These are phyloP conservation scores for Drosophila siamana DNA, from an alignment of 2,888 invertebrate genomes.

Conservation along the genomic window DNA sequence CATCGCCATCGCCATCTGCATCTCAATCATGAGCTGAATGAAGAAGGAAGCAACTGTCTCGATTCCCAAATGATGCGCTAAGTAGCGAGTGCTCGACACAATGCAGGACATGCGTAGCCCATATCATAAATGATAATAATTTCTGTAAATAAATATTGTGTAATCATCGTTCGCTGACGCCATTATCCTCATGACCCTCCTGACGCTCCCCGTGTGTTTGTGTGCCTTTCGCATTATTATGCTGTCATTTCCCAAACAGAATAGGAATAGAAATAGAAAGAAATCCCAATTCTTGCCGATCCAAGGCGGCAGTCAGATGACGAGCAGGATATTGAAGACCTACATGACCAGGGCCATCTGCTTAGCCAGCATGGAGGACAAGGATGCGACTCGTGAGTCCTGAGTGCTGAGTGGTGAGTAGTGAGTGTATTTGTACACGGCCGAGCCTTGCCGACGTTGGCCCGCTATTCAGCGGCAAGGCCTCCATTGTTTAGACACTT, in stretches of 20 bases:
- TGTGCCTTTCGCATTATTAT: constrained; percentile 59
- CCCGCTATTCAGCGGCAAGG: constrained; percentile 27
- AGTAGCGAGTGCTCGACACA: constrained; percentile 39
- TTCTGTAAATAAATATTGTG: constrained; percentile 74
- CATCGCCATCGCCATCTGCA: constrained; percentile 22
- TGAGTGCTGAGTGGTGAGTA: not conserved
- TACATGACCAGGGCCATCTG: constrained; percentile 61
- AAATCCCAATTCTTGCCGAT: constrained; percentile 66
- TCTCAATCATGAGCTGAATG: constrained; percentile 44
- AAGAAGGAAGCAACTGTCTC: constrained; percentile 71
- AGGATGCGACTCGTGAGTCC: not conserved
- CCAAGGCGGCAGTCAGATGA: constrained; percentile 58
- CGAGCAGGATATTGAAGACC: constrained; percentile 69
- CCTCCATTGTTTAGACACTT: constrained; percentile 74
- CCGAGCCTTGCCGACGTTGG: no score
- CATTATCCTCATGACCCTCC: constrained; percentile 37
- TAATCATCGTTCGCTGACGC: constrained; percentile 63
- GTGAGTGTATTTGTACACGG: constrained; percentile 44
- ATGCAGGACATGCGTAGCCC: constrained; percentile 15
- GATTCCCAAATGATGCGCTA: constrained; percentile 55
- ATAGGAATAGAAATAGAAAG: no score
- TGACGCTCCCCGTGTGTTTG: not conserved
- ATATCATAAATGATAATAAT: constrained; percentile 73
- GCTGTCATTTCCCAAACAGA: constrained; percentile 62
- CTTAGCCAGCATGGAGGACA: constrained; percentile 46